phyloP scores from a whole-genome alignment of 1,140 invertebrate genomes.

The Bombus confusus region DNA sequence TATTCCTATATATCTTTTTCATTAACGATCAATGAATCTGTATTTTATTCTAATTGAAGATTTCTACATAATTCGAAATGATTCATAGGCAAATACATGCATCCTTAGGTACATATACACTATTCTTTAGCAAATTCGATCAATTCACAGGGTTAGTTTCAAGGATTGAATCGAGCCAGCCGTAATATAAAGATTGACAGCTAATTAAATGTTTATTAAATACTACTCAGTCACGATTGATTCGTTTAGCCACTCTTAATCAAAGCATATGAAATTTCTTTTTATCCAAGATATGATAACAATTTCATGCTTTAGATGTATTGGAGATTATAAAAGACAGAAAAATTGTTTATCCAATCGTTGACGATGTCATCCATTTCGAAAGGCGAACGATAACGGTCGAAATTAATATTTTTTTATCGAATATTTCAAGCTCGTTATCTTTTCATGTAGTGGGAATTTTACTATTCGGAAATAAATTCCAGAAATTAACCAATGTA shows the following conservation, averaged over 20 bases:
- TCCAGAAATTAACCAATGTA: not conserved
- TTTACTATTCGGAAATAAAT: not conserved
- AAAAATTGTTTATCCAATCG: not conserved
- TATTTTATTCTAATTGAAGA: not conserved
- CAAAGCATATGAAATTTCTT: not conserved
- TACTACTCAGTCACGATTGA: not conserved
- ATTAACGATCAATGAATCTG: not conserved
- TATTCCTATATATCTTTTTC: no score
- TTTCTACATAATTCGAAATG: not conserved
- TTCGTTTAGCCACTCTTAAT: not conserved
- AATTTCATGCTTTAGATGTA: not conserved
- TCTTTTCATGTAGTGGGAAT: not conserved
- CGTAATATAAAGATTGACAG: not conserved
- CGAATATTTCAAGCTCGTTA: not conserved
- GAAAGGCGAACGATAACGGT: no score
- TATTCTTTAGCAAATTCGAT: not conserved
- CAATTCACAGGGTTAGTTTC: not conserved
- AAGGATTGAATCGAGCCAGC: not conserved
- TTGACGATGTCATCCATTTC: not conserved
- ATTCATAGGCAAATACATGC: not conserved
- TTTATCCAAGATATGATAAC: not conserved
- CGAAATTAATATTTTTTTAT: not conserved
- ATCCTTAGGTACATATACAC: not conserved
- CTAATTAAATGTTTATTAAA: not conserved
- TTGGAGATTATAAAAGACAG: not conserved